A percentile compares a stretch with the other conserved stretches of the same genome.
Conservation (phyloP, 2,888 invertebrate genomes). For the Trichopria drosophilae region DNA sequence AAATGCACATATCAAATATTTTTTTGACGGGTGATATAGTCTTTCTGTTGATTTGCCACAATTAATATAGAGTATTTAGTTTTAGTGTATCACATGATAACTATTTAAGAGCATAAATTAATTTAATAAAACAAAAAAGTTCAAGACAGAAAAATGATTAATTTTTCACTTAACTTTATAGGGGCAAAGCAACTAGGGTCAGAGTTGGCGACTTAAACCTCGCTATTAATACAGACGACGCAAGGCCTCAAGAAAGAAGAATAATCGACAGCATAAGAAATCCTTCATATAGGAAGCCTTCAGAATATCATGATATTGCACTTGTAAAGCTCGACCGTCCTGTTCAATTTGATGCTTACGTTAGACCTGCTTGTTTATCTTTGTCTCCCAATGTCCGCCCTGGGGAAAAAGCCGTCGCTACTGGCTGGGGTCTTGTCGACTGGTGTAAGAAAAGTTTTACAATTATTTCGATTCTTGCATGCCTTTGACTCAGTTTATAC, state of each 20-base stretch:
- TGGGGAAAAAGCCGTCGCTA: constrained; percentile 50
- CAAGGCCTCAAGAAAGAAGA: constrained; percentile 50
- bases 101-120: too few species aligned
- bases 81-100: too few species aligned
- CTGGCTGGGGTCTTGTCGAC: constrained; percentile 60
- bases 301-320: constrained; percentile 62
- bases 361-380: constrained; percentile 60
- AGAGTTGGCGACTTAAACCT: constrained; percentile 60
- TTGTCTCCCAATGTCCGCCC: constrained; percentile 29
- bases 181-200: constrained; percentile 56
- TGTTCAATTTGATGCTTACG: constrained; percentile 54
- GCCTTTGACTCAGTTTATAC: too few species aligned
- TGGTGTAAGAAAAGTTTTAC: constrained; percentile 46
- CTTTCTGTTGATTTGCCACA: too few species aligned
- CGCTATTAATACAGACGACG: constrained; percentile 49
- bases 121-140: too few species aligned
- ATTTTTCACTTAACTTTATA: constrained; percentile 37
- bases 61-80: too few species aligned
- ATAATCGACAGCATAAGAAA: constrained; percentile 53
- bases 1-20: too few species aligned
- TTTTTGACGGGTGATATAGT: too few species aligned
- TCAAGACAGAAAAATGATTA: too few species aligned
- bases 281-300: constrained; percentile 55
- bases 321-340: constrained; percentile 56
- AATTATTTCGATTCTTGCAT: too few species aligned